Evolutionary conservation across 2,113 vertebrate genomes (phyloP), one percentile per base, ranked within the genome.

Genomic region (Corythaeola cristata): DNA sequence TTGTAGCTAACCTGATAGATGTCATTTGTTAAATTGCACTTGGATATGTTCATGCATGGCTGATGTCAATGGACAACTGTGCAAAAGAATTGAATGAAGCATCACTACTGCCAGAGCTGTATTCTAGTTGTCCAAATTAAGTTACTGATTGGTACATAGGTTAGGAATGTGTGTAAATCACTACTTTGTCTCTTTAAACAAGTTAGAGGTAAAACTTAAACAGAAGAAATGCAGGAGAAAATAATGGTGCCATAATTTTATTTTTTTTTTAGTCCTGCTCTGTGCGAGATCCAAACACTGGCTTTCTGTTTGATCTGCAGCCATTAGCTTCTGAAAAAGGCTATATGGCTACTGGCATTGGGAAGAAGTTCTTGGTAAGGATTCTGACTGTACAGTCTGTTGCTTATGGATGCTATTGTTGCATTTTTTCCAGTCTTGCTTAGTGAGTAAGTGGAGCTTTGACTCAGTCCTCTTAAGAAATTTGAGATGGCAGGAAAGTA

Each of bases 291-390:
- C 99, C 99, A 15, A 98, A 98, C 97, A 99, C 98, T 12, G 98
- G 98, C 28, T 99, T 99, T 94, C 96, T 98, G 80, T 99, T 99
- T 88, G 98, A 99, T 97, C 96, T 99, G 60, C 98, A 96, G 45
- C 98, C 98, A 1, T 93, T 99, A 55, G 98, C 98, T 89, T 96
- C 64, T 12, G 72, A 96, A 39, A 92, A 91, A 0, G 98, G 98
- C 68, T 99, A 99, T 60, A 62, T 63, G 3, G 78, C 96, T 44
- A 49, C 7, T 1, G 98, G 90, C 30, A 98, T 98, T 41, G 98
- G 98, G 19, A 99, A 98, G 88, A 97, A 79, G 1, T 99, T 99
- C 94, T 45, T 97, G 97, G 99, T 99, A 98, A 97, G 93, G 41
- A 35, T 55, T 91, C n/a, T 55, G 12, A 71, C 32, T 67, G 6